phyloP scores from a whole-genome alignment of 2,888 invertebrate genomes.

The Dermolepida albohirtum region DNA sequence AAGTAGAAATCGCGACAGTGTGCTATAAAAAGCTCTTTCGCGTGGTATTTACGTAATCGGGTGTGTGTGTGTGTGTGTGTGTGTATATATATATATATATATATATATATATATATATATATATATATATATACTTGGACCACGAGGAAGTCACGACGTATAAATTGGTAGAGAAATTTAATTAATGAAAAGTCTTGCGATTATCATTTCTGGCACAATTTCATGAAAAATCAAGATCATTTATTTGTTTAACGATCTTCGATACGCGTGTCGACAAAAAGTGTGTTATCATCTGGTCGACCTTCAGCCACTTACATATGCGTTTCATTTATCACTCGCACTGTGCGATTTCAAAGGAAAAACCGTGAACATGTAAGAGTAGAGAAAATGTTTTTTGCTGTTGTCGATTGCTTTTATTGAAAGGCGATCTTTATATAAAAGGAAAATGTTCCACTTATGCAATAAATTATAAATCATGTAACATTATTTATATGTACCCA shows the following conservation, averaged over 20 bases:
- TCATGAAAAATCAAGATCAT: conserved; percentile 31
- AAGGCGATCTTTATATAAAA: too few species aligned
- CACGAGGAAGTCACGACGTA: conserved; percentile 18
- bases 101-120: not conserved
- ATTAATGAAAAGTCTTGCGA: conserved; percentile 21
- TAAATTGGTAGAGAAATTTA: conserved; percentile 22
- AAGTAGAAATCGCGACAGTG: conserved; percentile 19
- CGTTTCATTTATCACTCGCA: not conserved
- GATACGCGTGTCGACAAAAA: conserved; percentile 23
- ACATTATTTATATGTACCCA: too few species aligned
- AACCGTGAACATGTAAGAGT: not conserved
- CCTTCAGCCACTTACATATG: conserved; percentile 6
- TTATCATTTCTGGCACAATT: conserved; percentile 26
- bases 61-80: too few species aligned
- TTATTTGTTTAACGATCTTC: conserved; percentile 17
- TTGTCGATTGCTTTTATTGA: too few species aligned
- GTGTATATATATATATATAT: conserved; percentile 11
- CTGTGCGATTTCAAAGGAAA: too few species aligned
- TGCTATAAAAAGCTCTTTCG: conserved; percentile 32
- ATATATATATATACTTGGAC: not conserved
- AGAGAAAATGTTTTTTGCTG: too few species aligned
- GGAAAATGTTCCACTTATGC: too few species aligned
- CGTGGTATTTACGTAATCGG: conserved; percentile 20
- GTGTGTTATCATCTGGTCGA: conserved; percentile 36
- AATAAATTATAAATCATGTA: too few species aligned